Base-by-base conservation (phyloP, 2,797 vertebrate species). In the Florisuga fusca region DNA sequence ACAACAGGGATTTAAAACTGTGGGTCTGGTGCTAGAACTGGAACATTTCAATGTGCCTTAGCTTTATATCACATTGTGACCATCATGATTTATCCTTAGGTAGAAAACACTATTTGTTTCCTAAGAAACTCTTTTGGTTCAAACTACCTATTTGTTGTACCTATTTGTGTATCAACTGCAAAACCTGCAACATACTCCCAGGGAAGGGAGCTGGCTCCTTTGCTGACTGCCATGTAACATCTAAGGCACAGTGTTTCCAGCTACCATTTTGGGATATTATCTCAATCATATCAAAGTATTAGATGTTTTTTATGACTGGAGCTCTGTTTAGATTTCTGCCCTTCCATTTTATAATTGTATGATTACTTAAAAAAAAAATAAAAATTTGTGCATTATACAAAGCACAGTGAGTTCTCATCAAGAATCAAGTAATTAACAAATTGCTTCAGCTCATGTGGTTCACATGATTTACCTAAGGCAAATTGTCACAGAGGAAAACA, bases 381-480 rank as follows among this genome's bases (percentile, higher is more conserved):
- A 34, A 81, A 95, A 82, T 22, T 38, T 57, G 15, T 79, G 48
- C 84, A 57, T 93, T 93, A 71, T 86, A 94, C 48, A 79, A 84
- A 92, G 79, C 53, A 91, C 54, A 82, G 38, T 13, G 43, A 80
- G 54, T 89, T 54, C 58, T 96, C 87, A 95, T 95, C 94, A 92
- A 92, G 82, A 91, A 93, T 81, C 89, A 89, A 91, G 62, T 95
- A 34, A 88, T 92, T 94, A 96, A 87, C 79, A 86, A 90, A 92
- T 69, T 84, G 62, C 88, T 96, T 92, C 46, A 72, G 71, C 71
- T 89, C 7, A 0, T 91, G 31, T 36, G 29, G 67, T 66, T 94
- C 69, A 84, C 27, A 10, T 36, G 53, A 69, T 94, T 95, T 90
- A 36, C 73, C 62, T 89, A 85, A 95, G 76, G 66, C 29, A 66